phyloP scores from a whole-genome alignment of 92 coral and sea anemone species.

The Palythoa grandis region DNA sequence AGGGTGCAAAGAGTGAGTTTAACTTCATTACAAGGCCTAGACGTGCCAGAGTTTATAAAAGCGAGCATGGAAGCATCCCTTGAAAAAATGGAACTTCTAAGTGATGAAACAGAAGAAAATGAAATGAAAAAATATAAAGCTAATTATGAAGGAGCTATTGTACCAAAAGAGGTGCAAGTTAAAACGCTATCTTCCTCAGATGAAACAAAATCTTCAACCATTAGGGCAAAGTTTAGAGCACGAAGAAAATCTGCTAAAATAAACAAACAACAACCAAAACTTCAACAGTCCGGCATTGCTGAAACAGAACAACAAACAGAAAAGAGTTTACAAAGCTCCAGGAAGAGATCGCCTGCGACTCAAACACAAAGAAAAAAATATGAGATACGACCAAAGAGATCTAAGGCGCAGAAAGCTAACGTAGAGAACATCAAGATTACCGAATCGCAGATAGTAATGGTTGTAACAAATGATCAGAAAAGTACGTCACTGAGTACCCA shows the following conservation, averaged over 20 bases:
- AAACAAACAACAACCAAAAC: background rate
- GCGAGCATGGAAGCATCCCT: slow-evolving; percentile 33
- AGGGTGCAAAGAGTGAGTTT: slow-evolving; percentile 33
- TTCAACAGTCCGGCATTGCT: background rate
- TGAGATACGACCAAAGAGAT: slow-evolving; percentile 13
- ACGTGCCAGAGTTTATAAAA: slow-evolving; percentile 27
- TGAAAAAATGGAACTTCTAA: slow-evolving; percentile 15
- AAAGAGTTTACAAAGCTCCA: background rate
- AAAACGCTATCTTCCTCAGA: background rate
- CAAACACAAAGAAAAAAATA: background rate
- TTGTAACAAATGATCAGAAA: slow-evolving; percentile 33
- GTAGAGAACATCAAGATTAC: slow-evolving; percentile 36
- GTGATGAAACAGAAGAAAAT: background rate
- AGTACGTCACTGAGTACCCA: slow-evolving; percentile 13
- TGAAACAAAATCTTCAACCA: slow-evolving; percentile 4
- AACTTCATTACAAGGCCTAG: slow-evolving; percentile 28
- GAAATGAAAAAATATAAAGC: background rate
- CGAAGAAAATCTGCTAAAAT: background rate
- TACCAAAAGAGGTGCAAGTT: background rate
- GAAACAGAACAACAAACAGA: background rate
- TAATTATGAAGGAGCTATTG: background rate
- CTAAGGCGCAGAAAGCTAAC: slow-evolving; percentile 5
- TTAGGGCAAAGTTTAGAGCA: slow-evolving; percentile 31
- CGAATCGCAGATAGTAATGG: slow-evolving; percentile 32
- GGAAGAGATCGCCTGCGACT: slow-evolving; percentile 2